phyloP scores from a whole-genome alignment of 2,888 invertebrate genomes.

The Digitonthophagus gazella region DNA sequence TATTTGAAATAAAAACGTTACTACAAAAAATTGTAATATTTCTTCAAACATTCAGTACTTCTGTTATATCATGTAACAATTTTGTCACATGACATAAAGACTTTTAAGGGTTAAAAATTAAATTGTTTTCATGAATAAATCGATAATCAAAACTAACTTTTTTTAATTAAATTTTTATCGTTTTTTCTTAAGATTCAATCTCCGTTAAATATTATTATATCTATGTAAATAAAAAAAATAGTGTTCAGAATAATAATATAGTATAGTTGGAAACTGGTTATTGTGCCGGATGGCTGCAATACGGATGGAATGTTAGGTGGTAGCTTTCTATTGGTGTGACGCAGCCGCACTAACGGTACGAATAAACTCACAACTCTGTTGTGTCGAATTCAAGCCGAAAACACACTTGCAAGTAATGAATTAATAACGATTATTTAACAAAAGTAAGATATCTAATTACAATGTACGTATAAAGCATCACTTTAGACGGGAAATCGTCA shows the following conservation, averaged over 20 bases:
- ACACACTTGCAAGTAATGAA: neutral
- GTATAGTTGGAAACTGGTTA: constrained; percentile 14
- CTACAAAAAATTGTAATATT: neutral
- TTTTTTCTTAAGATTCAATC: no score
- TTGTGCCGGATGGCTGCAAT: constrained; percentile 15
- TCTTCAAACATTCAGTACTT: neutral
- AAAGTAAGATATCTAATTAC: no score
- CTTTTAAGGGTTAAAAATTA: no score
- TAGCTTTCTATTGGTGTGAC: constrained; percentile 15
- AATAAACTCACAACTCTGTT: neutral
- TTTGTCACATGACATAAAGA: no score
- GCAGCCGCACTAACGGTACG: constrained; percentile 12
- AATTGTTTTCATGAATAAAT: no score
- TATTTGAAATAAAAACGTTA: neutral
- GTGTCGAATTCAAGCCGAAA: neutral
- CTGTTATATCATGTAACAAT: no score
- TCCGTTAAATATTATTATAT: no score
- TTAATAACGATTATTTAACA: neutral
- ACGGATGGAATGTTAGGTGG: constrained; percentile 9
- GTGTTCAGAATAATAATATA: constrained; percentile 12
- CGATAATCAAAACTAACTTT: no score
- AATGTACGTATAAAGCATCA: no score
- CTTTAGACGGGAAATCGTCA: no score
- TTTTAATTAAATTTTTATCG: no score
- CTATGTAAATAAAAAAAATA: no score